These are phyloP conservation scores for Tipula unca DNA, from an alignment of 2,888 invertebrate genomes.

Conservation along the genomic window DNA sequence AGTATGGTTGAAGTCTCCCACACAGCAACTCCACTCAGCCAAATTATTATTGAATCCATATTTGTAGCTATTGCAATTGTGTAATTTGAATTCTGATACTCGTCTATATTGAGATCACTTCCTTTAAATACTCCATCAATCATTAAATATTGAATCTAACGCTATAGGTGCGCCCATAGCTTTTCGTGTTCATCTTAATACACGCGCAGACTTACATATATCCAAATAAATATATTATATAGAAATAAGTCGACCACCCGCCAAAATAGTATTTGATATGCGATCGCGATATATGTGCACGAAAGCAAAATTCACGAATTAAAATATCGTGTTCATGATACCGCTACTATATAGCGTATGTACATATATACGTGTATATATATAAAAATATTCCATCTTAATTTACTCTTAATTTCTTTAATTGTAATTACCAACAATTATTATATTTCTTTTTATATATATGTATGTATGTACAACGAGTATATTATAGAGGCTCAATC, in stretches of 20 bases:
- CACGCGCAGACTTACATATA: too few species aligned
- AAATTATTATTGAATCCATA: too few species aligned
- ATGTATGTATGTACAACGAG: neutral
- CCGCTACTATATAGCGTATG: neutral
- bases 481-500: neutral
- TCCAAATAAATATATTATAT: too few species aligned
- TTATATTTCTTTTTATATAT: neutral
- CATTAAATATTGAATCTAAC: too few species aligned
- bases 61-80: too few species aligned
- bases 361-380: neutral
- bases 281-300: neutral
- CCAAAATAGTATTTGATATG: neutral
- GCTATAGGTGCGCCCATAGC: too few species aligned
- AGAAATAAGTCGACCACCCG: neutral
- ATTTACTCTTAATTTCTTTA: neutral
- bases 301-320: neutral
- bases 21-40: too few species aligned
- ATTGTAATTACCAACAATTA: slow-evolving; percentile 14
- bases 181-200: too few species aligned
- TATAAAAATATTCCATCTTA: neutral
- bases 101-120: too few species aligned
- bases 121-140: too few species aligned
- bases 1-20: too few species aligned
- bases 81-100: too few species aligned
- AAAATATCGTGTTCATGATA: neutral